A percentile compares a stretch with the other conserved stretches of the same genome.
These are phyloP conservation scores for Cardiocondyla obscurior DNA, from an alignment of 1,140 invertebrate genomes.

Conservation along the genomic window DNA sequence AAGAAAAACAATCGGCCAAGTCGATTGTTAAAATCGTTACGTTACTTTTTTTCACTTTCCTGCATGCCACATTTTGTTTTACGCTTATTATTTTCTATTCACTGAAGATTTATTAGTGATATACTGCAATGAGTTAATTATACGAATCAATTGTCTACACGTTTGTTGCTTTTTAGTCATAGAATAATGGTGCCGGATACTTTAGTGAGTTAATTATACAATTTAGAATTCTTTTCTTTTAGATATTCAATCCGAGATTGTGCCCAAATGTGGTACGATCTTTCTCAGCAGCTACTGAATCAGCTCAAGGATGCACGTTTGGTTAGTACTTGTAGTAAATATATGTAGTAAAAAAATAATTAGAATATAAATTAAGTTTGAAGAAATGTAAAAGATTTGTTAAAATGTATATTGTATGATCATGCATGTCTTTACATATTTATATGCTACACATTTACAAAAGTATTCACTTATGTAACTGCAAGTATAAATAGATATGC, in stretches of 20 bases:
- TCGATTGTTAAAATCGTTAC: background rate
- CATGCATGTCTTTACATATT: too few species aligned
- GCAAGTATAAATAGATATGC: background rate
- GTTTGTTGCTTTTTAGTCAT: too few species aligned
- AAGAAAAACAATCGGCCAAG: background rate
- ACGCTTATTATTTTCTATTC: background rate
- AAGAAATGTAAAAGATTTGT: background rate
- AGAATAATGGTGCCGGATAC: too few species aligned
- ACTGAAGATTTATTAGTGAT: too few species aligned
- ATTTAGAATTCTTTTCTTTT: constrained; percentile 22
- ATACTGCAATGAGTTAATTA: too few species aligned
- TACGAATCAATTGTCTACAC: too few species aligned
- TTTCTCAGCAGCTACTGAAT: constrained; percentile 71
- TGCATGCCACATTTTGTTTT: background rate
- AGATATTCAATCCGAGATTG: constrained; percentile 66
- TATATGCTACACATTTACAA: background rate
- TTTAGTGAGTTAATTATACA: background rate
- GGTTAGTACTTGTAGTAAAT: constrained; percentile 70
- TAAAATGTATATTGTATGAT: background rate
- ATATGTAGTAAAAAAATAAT: background rate
- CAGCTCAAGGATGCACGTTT: constrained; percentile 75
- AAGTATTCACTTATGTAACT: background rate
- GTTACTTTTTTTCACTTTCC: background rate
- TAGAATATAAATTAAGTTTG: background rate
- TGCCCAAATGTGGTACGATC: constrained; percentile 60